Conservation (phyloP, 1,140 invertebrate species). For the Acarapis woodi region DNA sequence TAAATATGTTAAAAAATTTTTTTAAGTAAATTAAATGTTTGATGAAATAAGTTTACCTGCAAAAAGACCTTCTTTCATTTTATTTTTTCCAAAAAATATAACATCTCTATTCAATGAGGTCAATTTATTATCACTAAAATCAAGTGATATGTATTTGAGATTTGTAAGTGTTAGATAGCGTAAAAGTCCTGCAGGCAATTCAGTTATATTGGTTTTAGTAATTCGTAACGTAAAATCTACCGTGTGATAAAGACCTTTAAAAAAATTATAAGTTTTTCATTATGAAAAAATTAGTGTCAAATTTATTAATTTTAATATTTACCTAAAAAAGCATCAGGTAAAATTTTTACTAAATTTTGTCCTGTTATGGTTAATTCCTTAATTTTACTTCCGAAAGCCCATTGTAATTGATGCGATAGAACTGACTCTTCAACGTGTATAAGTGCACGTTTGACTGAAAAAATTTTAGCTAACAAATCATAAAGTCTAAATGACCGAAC, state of each 20-base stretch:
- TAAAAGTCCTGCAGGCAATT: constrained; percentile 10
- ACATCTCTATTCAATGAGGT: constrained; percentile 6
- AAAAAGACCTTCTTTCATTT: neutral
- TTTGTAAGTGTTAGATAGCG: constrained; percentile 12
- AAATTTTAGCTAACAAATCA: constrained; percentile 10
- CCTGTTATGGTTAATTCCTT: constrained; percentile 12
- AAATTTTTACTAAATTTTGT: constrained; percentile 9
- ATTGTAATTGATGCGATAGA: constrained; percentile 13
- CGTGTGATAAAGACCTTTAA: constrained; percentile 9
- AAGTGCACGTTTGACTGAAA: constrained; percentile 6
- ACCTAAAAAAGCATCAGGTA: constrained; percentile 13
- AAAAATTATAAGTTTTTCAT: constrained; percentile 2
- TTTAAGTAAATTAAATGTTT: neutral
- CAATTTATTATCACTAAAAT: constrained; percentile 11
- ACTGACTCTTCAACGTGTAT: constrained; percentile 12
- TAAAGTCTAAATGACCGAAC: constrained; percentile 13
- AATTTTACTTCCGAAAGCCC: constrained; percentile 12
- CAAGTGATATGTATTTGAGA: constrained; percentile 12
- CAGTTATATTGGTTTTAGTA: constrained; percentile 11
- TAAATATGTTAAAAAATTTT: neutral
- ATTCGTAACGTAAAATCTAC: constrained; percentile 12
- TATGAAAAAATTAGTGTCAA: constrained; percentile 12
- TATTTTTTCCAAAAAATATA: neutral
- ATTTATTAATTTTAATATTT: constrained; percentile 7
- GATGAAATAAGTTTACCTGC: neutral